Evolutionary conservation across 2,888 invertebrate species (phyloP), one percentile per base, ranked within the genome.

Genomic region (Chymomyza procnemis): DNA sequence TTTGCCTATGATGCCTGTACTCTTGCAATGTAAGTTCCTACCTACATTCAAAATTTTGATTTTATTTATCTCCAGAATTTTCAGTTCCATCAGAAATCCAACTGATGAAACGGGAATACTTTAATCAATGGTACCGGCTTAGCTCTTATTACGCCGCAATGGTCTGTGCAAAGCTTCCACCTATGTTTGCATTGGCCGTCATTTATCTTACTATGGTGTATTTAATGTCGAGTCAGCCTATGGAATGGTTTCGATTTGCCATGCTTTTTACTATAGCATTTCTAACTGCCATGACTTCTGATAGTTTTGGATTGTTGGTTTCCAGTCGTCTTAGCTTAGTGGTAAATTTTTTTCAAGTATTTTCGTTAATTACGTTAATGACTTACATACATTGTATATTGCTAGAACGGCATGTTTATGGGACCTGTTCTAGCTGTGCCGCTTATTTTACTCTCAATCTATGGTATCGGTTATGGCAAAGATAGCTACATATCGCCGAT

Each of bases 341-440:
- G 88, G 96, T 96, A 91, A 92, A 95, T 93, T 26, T 9, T 4
- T 41, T 14, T 0, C 1, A 59, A 12, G 4, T 18, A 6, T n/a
- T n/a, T n/a, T n/a, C n/a, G n/a, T n/a, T n/a, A n/a, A n/a, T n/a
- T n/a, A n/a, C n/a, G n/a, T n/a, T n/a, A n/a, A n/a, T n/a, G n/a
- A 52, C 18, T 54, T 18, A 18, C 14, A 41, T 59, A 3, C 6
- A n/a, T 18, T 34, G 5, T 64, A 18, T 61, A n/a, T 58, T 64
- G 92, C 9, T 91, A 96, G 96, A 96, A 96, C 87, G 94, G 95
- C 30, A 96, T 97, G 91, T 98, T 98, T 90, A 92, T 97, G 79
- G 98, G 97, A 0, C 97, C 98, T 16, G 95, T 96, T 0, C 88
- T 95, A 67, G 93, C 95, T 62, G 97, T 97, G 4, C 98, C 98